Evolutionary conservation across 2,113 vertebrate genomes (phyloP).

Genomic region (Elanoides forficatus): DNA sequence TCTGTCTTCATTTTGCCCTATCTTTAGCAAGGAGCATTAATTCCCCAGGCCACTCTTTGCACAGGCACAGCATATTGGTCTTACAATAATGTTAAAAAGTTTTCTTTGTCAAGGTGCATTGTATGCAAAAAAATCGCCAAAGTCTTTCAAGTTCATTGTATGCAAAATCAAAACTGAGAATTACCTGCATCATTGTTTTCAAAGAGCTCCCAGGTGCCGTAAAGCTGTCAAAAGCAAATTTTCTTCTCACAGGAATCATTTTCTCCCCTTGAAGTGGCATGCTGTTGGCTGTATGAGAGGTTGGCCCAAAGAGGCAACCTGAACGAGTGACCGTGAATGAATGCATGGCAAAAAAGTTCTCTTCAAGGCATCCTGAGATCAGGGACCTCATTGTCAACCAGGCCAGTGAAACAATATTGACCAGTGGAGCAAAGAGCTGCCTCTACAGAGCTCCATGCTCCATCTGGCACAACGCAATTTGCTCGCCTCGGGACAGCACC

Average conservation of each 20-base stretch:
- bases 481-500: neutral
- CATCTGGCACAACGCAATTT: neutral
- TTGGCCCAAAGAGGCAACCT: neutral
- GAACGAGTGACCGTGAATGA: neutral
- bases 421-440: neutral
- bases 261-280: neutral
- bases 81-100: neutral
- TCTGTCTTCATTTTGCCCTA: neutral
- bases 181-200: neutral
- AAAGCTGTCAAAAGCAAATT: neutral
- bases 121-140: neutral
- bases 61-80: neutral
- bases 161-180: neutral
- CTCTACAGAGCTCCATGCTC: neutral
- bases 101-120: neutral
- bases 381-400: neutral
- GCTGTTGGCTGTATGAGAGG: neutral
- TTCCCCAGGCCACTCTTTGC: neutral
- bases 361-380: neutral
- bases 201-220: neutral
- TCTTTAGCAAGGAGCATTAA: neutral
- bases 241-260: neutral
- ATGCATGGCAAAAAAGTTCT: neutral
- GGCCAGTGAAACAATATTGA: neutral
- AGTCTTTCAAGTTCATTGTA: neutral